A percentile compares a stretch with the other conserved stretches of the same genome.
Evolutionary conservation across 1,140 invertebrate genomes (phyloP).

Genomic region (Drosophila obscura): DNA sequence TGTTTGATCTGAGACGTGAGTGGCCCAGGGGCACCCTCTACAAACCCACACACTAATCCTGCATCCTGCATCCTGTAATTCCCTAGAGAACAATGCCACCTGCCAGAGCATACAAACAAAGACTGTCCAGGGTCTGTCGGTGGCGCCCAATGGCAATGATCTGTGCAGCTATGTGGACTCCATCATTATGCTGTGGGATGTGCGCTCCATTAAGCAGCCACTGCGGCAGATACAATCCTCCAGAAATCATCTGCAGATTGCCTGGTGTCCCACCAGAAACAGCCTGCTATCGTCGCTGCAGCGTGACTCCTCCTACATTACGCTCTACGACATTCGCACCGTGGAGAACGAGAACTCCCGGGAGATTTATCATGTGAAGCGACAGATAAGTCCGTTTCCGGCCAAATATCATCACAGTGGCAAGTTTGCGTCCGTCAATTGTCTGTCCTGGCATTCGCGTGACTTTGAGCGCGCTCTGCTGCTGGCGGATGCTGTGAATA

Average conservation of each 20-base stretch:
- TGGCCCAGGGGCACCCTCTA: background rate
- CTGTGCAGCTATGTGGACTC: slow-evolving; percentile 93
- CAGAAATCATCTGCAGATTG: slow-evolving; percentile 89
- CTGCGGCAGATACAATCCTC: slow-evolving; percentile 89
- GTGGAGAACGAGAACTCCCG: slow-evolving; percentile 68
- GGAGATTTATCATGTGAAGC: slow-evolving; percentile 77
- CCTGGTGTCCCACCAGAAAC: slow-evolving; percentile 93
- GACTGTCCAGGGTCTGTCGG: slow-evolving; percentile 91
- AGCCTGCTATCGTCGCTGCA: slow-evolving; percentile 76
- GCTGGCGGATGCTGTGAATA: slow-evolving; percentile 71
- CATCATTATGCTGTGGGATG: slow-evolving; percentile 94
- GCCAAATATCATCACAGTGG: slow-evolving; percentile 64
- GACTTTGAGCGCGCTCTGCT: slow-evolving; percentile 73
- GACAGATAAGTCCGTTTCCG: slow-evolving; percentile 78
- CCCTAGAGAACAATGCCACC: slow-evolving; percentile 89
- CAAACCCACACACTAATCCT: slow-evolving; percentile 1
- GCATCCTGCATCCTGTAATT: background rate
- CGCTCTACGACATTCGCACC: slow-evolving; percentile 77
- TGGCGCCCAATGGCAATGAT: slow-evolving; percentile 91
- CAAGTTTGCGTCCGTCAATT: slow-evolving; percentile 55
- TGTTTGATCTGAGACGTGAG: slow-evolving; percentile 96
- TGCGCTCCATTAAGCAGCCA: slow-evolving; percentile 93
- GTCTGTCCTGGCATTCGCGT: slow-evolving; percentile 75
- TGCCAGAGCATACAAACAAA: slow-evolving; percentile 91
- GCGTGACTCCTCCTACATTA: slow-evolving; percentile 75